Evolutionary conservation across 37 sponge, comb jelly and placozoan species (phyloP).

Genomic region (Mnemiopsis leidyi): DNA sequence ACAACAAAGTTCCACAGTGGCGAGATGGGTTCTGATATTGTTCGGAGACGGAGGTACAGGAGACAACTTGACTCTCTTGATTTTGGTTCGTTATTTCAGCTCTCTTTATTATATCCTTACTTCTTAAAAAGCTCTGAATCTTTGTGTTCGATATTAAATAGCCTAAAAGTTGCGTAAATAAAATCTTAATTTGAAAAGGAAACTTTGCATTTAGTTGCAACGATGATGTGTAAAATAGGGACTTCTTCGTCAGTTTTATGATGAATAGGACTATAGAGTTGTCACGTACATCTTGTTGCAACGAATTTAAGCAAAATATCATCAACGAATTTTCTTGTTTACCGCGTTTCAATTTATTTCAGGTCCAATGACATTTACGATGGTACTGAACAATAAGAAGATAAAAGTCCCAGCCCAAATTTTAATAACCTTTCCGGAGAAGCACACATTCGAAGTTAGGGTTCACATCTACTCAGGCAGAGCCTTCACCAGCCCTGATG

Average conservation of each 20-base stretch:
- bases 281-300: no score
- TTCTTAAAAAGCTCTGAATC: neutral
- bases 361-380: neutral
- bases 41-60: neutral
- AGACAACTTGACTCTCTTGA: neutral
- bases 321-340: no score
- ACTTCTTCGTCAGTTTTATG: no score
- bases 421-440: neutral
- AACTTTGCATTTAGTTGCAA: no score
- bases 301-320: no score
- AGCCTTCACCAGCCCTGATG: constrained; percentile 8
- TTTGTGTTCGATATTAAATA: no score
- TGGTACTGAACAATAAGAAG: neutral
- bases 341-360: no score
- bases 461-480: neutral
- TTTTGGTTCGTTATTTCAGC: neutral
- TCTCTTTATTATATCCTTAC: neutral
- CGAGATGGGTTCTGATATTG: constrained; percentile 6
- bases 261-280: no score
- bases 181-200: no score
- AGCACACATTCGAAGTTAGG: neutral
- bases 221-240: no score
- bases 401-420: neutral
- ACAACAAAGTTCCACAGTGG: constrained; percentile 36
- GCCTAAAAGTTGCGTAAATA: no score